Evolutionary conservation across 1,140 invertebrate genomes (phyloP).

Genomic region (Elymnias hypermnestra): DNA sequence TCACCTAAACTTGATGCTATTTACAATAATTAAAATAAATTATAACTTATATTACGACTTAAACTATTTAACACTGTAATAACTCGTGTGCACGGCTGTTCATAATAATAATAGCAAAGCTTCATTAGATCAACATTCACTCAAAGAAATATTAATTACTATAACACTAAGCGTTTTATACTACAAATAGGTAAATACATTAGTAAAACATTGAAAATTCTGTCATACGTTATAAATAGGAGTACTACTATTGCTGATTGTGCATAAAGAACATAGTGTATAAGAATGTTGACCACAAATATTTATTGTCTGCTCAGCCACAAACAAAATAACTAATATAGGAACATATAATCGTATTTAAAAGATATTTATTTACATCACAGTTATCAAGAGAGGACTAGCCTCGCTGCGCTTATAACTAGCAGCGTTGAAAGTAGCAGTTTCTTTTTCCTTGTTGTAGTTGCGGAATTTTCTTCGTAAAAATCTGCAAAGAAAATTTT

Average conservation of each 20-base stretch:
- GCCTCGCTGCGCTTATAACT: slow-evolving; percentile 21
- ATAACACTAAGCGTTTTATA: too few relatives aligned
- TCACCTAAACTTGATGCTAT: too few relatives aligned
- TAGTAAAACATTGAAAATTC: too few relatives aligned
- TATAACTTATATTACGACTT: too few relatives aligned
- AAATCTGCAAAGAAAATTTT: slow-evolving; percentile 45
- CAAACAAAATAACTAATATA: slow-evolving; percentile 27
- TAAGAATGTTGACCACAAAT: slow-evolving; percentile 12
- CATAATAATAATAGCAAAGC: background rate
- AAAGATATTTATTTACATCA: slow-evolving; percentile 15
- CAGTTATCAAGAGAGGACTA: slow-evolving; percentile 40
- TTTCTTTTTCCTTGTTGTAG: slow-evolving; percentile 22
- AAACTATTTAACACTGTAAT: too few relatives aligned
- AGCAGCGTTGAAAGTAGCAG: slow-evolving; percentile 30
- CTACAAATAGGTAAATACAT: too few relatives aligned
- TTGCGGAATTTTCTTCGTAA: slow-evolving; percentile 42
- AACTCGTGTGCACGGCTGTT: too few relatives aligned
- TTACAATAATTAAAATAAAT: too few relatives aligned
- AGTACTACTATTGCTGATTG: too few relatives aligned
- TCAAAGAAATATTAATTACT: background rate
- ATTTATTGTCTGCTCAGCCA: slow-evolving; percentile 53
- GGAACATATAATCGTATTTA: slow-evolving; percentile 19
- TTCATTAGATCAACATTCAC: slow-evolving; percentile 16
- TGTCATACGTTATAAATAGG: too few relatives aligned
- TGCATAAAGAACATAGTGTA: slow-evolving; percentile 5